A percentile compares a stretch with the other conserved stretches of the same genome.
phyloP scores from a whole-genome alignment of 1,140 invertebrate genomes.

The Heliconius himera region DNA sequence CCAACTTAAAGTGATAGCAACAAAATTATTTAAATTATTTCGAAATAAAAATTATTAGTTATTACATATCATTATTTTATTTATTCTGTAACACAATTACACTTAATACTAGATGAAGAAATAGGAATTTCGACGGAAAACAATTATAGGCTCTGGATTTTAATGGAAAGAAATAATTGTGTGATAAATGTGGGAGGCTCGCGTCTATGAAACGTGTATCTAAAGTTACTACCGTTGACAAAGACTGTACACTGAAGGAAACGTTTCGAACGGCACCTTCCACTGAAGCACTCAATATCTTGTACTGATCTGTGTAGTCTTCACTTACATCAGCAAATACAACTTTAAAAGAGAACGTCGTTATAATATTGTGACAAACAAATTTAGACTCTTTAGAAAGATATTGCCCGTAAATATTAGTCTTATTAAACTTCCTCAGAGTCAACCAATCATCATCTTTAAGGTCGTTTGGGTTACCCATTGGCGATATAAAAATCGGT shows the following conservation, averaged over 20 bases:
- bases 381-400: slow-evolving; percentile 47
- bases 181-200: slow-evolving; percentile 47
- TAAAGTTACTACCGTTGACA: slow-evolving; percentile 56
- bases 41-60: slow-evolving; percentile 70
- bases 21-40: slow-evolving; percentile 80
- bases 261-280: slow-evolving; percentile 46
- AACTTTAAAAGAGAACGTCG: slow-evolving; percentile 52
- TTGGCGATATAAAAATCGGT: slow-evolving; percentile 55
- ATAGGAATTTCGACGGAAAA: slow-evolving; percentile 12
- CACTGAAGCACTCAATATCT: slow-evolving; percentile 52
- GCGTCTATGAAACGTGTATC: slow-evolving; percentile 61
- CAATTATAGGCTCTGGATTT: neutral
- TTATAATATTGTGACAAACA: slow-evolving; percentile 58
- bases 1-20: slow-evolving; percentile 76
- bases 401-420: slow-evolving; percentile 51
- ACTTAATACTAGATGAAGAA: slow-evolving; percentile 16
- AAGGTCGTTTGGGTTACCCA: slow-evolving; percentile 56
- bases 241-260: slow-evolving; percentile 52
- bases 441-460: slow-evolving; percentile 58
- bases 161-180: slow-evolving; percentile 64
- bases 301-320: slow-evolving; percentile 44
- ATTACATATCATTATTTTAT: slow-evolving; percentile 47
- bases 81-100: slow-evolving; percentile 36
- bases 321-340: slow-evolving; percentile 49
- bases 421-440: slow-evolving; percentile 37